Percentiles rank a stretch among this genome's conserved stretches.
Evolutionary conservation across 1,140 invertebrate genomes (phyloP).

Genomic region (Tenebrio molitor): DNA sequence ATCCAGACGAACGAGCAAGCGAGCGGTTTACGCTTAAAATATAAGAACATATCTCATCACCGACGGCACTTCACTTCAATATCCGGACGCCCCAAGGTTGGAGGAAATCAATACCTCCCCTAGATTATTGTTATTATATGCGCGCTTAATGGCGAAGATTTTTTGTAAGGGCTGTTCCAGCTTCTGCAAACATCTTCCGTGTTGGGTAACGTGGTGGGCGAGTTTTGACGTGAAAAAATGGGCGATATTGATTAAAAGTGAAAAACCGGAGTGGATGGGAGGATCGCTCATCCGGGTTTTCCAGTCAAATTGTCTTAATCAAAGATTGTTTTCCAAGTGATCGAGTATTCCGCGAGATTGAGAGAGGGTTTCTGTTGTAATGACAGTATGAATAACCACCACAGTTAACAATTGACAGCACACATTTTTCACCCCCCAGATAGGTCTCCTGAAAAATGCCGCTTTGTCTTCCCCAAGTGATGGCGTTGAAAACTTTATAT

Average conservation of each 20-base stretch:
- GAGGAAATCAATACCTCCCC: neutral
- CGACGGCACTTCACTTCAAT: slow-evolving; percentile 5
- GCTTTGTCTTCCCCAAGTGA: slow-evolving; percentile 38
- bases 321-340: slow-evolving; percentile 46
- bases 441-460: slow-evolving; percentile 35
- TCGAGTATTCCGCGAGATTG: slow-evolving; percentile 43
- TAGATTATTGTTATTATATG: slow-evolving; percentile 3
- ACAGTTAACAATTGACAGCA: slow-evolving; percentile 48
- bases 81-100: neutral
- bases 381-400: slow-evolving; percentile 49
- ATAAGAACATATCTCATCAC: slow-evolving; percentile 4
- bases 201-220: too few relatives aligned
- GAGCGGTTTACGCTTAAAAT: neutral
- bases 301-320: slow-evolving; percentile 49
- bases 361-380: slow-evolving; percentile 41
- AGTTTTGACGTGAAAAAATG: too few relatives aligned
- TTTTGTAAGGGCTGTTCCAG: too few relatives aligned
- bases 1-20: neutral
- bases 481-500: slow-evolving; percentile 35
- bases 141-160: neutral
- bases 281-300: slow-evolving; percentile 29
- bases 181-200: too few relatives aligned
- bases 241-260: slow-evolving; percentile 4
- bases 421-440: slow-evolving; percentile 42
- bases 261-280: neutral